phyloP scores from a whole-genome alignment of 2,797 vertebrate genomes.

The Oceanodroma leucorhoa region DNA sequence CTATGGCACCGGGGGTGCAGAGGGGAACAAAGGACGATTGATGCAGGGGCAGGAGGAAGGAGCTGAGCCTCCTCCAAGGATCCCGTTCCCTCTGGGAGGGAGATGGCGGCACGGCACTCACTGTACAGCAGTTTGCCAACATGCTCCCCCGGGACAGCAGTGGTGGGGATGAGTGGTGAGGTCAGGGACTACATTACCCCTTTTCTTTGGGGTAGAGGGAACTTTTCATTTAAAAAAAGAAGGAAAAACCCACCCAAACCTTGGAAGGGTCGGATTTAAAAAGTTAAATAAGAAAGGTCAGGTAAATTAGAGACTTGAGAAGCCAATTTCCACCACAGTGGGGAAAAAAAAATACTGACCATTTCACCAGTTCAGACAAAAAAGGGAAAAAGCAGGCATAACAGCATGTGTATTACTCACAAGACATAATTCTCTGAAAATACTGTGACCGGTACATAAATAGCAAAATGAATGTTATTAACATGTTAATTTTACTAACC shows the following conservation, averaged over 20 bases:
- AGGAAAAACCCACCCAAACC: neutral
- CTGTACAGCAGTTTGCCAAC: neutral
- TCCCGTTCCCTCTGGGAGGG: rapidly evolving
- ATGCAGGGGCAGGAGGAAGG: neutral
- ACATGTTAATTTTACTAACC: conserved; percentile 70
- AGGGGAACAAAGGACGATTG: rapidly evolving
- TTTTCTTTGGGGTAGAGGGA: neutral
- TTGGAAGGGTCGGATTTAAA: neutral
- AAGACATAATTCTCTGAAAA: conserved; percentile 49
- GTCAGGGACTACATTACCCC: neutral
- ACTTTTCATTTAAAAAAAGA: neutral
- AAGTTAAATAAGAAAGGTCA: neutral
- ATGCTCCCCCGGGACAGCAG: neutral
- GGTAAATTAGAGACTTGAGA: neutral
- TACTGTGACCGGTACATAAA: conserved; percentile 50
- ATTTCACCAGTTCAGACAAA: conserved; percentile 25
- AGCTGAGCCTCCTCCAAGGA: neutral
- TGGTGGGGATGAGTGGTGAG: neutral
- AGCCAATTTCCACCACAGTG: neutral
- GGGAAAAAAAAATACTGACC: neutral
- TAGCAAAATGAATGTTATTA: conserved; percentile 77
- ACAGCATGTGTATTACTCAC: neutral
- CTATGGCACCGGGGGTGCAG: neutral
- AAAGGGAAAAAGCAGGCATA: neutral
- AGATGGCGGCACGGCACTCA: neutral